Evolutionary conservation across 2,797 vertebrate species (phyloP), one percentile per base, ranked within the genome.

Genomic region (Ptychadena robeensis): DNA sequence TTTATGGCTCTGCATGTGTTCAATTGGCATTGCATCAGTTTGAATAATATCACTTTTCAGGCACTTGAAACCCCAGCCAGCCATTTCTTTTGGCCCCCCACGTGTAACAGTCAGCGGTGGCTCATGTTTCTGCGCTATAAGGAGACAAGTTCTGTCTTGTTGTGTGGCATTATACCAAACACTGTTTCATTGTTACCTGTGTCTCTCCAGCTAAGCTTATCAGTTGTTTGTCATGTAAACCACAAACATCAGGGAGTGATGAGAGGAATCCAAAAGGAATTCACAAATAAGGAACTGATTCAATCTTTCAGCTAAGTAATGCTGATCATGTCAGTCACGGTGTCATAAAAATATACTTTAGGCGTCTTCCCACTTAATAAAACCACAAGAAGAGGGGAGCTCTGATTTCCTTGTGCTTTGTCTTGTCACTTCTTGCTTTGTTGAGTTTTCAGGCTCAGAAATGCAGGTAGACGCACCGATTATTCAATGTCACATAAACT

Each of bases 141-240:
- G 80, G 77, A 74, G 85, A 31, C 28, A 74, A 37, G 38, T 35
- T 87, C 65, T 77, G 80, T 81, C 0, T 64, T 83, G 37, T 81
- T 87, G 63, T 82, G 81, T 86, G 80, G 37, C 38, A 67, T 6
- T 87, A 69, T 80, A 12, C 31, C 66, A 68, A 65, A 86, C 37
- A 84, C 65, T 69, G 66, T 64, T 86, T 14, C n/a, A 86, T 84
- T 85, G 72, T 81, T 67, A 65, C 80, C 61, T 53, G 61, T 53
- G 25, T 80, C 53, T 82, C 53, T 79, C 63, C 82, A 84, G 67
- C 75, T 80, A 73, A 80, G 68, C 31, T 68, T 6, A 78, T 63
- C 82, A 78, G 81, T 83, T 3, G 27, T 68, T 85, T 82, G 59
- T 48, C 38, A 86, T 69, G 73, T 85, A 87, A 86, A 87, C 68